Evolutionary conservation across 2,797 vertebrate species (phyloP).

Genomic region (Catostomus latipinnis): DNA sequence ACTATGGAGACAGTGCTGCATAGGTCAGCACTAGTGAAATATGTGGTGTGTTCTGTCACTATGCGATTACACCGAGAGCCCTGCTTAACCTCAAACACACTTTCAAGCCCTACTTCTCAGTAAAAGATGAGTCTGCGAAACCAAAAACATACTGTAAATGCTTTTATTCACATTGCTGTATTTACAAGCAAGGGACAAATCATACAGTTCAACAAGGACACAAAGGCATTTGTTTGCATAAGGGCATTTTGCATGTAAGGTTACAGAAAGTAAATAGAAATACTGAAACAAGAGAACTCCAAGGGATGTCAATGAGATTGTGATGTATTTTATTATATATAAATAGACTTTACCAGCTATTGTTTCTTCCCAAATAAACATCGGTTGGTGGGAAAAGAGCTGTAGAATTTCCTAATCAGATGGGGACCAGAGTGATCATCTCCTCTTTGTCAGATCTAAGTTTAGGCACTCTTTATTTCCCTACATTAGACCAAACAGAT

Average conservation of each 20-base stretch:
- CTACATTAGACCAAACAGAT: conserved; percentile 13
- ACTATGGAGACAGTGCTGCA: conserved; percentile 39
- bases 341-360: background rate
- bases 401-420: background rate
- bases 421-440: background rate
- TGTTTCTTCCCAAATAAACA: background rate
- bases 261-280: conserved; percentile 18
- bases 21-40: conserved; percentile 34
- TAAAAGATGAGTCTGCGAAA: background rate
- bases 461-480: conserved; percentile 21
- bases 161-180: conserved; percentile 78
- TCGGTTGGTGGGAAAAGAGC: background rate
- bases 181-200: conserved; percentile 77
- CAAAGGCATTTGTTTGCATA: conserved; percentile 40
- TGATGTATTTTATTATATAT: background rate
- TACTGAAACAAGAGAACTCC: background rate
- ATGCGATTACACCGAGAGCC: background rate
- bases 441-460: background rate
- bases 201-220: conserved; percentile 70
- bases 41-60: background rate
- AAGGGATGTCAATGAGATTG: background rate
- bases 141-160: conserved; percentile 55
- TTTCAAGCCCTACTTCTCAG: conserved; percentile 1
- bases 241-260: conserved; percentile 27
- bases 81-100: background rate